Percentiles rank a stretch among this genome's conserved stretches.
phyloP scores from a whole-genome alignment of 2,113 vertebrate genomes.

The Mobula birostris region DNA sequence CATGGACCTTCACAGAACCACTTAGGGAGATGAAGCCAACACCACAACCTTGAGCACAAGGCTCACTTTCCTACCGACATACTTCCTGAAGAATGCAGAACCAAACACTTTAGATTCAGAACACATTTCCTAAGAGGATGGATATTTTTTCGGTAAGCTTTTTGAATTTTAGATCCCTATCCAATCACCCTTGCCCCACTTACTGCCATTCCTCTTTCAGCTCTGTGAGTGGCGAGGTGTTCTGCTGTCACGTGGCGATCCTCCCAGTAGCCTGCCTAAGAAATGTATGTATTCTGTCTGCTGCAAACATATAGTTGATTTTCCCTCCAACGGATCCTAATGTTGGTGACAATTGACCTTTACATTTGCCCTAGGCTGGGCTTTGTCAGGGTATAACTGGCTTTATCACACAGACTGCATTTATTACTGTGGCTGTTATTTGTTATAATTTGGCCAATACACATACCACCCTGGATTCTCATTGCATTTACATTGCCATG shows the following conservation, averaged over 20 bases:
- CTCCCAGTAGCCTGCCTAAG: background rate
- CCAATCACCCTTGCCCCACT: background rate
- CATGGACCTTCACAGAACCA: no score
- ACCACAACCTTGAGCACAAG: background rate
- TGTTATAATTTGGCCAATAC: background rate
- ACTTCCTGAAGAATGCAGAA: background rate
- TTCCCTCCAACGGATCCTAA: background rate
- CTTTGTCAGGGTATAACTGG: background rate
- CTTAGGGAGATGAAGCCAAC: no score
- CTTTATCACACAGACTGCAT: background rate
- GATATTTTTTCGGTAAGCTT: background rate
- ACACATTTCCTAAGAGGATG: background rate
- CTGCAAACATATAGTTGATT: background rate
- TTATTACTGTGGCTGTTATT: background rate
- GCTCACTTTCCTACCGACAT: background rate
- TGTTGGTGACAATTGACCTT: background rate
- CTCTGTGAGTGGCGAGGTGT: background rate
- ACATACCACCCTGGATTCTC: background rate
- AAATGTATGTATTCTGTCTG: background rate
- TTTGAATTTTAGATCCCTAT: background rate
- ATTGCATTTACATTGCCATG: background rate
- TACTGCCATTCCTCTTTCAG: background rate
- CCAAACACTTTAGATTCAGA: background rate
- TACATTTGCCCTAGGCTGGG: background rate
- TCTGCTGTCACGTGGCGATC: background rate